phyloP scores from a whole-genome alignment of 2,113 vertebrate species.

The Ageneiosus marmoratus region DNA sequence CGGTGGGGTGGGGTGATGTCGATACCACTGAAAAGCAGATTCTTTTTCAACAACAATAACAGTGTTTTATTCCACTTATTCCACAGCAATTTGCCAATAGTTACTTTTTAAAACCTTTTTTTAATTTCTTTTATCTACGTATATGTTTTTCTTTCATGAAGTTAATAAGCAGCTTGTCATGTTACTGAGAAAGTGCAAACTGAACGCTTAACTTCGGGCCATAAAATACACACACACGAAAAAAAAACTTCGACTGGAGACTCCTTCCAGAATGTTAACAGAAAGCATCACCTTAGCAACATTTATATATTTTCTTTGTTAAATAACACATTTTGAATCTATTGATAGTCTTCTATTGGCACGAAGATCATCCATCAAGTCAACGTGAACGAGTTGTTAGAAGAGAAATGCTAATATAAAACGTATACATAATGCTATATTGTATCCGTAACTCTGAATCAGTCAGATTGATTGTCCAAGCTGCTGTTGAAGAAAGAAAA shows the following conservation, averaged over 20 bases:
- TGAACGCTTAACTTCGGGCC: not conserved
- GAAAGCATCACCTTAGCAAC: not conserved
- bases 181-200: not conserved
- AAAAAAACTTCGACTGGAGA: not conserved
- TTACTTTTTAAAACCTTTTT: not conserved
- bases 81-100: not conserved
- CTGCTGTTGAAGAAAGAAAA: not conserved
- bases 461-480: not conserved
- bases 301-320: not conserved
- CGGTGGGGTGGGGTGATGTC: not conserved
- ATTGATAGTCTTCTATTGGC: not conserved
- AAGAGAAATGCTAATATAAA: no score
- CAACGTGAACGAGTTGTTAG: not conserved
- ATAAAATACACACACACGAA: not conserved
- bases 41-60: not conserved
- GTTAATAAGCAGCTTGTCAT: not conserved
- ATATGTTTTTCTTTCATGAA: not conserved
- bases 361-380: not conserved
- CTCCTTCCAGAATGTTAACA: not conserved
- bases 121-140: not conserved
- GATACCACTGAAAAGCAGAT: not conserved
- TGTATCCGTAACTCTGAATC: no score
- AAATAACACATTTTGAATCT: not conserved
- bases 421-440: no score
- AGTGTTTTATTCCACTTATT: not conserved